Conservation (phyloP, 2,888 invertebrate genomes). For the Apocheima hispidaria region DNA sequence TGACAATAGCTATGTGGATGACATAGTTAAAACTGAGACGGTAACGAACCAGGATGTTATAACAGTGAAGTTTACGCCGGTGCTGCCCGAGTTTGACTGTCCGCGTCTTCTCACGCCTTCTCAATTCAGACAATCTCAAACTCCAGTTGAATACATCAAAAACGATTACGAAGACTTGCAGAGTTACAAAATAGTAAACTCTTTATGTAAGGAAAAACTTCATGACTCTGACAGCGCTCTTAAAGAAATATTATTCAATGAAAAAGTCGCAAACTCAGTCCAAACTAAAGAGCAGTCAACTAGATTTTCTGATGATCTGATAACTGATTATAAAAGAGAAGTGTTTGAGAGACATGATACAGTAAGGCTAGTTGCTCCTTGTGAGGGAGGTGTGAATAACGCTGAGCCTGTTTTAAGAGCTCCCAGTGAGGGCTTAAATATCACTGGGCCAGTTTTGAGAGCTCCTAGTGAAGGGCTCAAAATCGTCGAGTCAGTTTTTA, state of each 20-base stretch:
- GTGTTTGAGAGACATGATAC: slow-evolving; percentile 27
- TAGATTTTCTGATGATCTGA: slow-evolving; percentile 18
- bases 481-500: slow-evolving; percentile 8
- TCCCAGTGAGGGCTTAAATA: slow-evolving; percentile 7
- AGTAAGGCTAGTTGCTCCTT: slow-evolving; percentile 9
- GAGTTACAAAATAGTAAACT: slow-evolving; percentile 81
- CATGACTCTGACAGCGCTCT: slow-evolving; percentile 50
- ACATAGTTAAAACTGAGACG: slow-evolving; percentile 77
- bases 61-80: slow-evolving; percentile 78
- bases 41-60: slow-evolving; percentile 79
- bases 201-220: slow-evolving; percentile 68
- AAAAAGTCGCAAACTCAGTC: slow-evolving; percentile 35
- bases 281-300: slow-evolving; percentile 9
- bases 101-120: slow-evolving; percentile 34
- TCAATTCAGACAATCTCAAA: slow-evolving; percentile 35
- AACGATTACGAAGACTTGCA: slow-evolving; percentile 76
- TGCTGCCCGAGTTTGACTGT: slow-evolving; percentile 69
- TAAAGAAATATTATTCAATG: slow-evolving; percentile 19
- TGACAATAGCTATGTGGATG: slow-evolving; percentile 72
- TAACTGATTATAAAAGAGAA: slow-evolving; percentile 22
- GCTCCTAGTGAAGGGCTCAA: neutral
- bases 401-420: slow-evolving; percentile 7
- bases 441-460: neutral
- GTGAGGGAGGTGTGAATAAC: slow-evolving; percentile 11
- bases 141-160: slow-evolving; percentile 67